Base-by-base conservation (phyloP, 2,113 vertebrate genomes). In the Rhinopomastus cyanomelas region DNA sequence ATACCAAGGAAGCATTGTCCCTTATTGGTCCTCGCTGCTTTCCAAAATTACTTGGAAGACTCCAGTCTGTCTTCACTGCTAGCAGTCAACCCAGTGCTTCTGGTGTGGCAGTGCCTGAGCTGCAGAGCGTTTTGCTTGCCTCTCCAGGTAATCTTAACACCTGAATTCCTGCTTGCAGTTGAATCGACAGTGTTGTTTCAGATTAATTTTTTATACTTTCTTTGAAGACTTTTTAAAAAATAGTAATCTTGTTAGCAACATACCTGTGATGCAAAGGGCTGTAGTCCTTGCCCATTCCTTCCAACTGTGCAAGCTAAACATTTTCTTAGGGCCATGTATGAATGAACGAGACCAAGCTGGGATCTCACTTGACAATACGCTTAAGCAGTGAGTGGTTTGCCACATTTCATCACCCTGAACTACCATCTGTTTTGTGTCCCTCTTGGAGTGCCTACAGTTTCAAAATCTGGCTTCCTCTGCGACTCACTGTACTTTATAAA, bases 391-490 rank as follows among this genome's bases (percentile, higher is more conserved):
- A 77, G 34, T 85, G 71, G 46, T 88, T 69, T 77, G 68, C 44
- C 65, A 21, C 44, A 11, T 64, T 74, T 66, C 91, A 75, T 85
- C 85, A 52, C 80, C 37, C 61, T 91, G 75, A 85, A 55, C 44
- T 74, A 5, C 79, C 72, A 74, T 90, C 72, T 94, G 67, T 62
- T 85, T 69, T 69, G 59, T 75, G 78, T 56, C 78, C 59, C 14
- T 51, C 53, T 68, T 62, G 34, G 34, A 77, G 72, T 0, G 2
- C 72, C 56, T 80, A 18, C 82, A 77, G 76, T 52, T 95, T 39
- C 19, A 78, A 49, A 92, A 80, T 75, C 72, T 89, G 75, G 18
- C 56, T 79, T 62, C 22, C 21, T 77, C 26, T 48, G 53, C 55
- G 44, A 56, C 42, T 82, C 25, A 11, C 7, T 51, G 29, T 37